Base-by-base conservation (phyloP, 1,140 invertebrate genomes). In the Chironomus striatipennis region DNA sequence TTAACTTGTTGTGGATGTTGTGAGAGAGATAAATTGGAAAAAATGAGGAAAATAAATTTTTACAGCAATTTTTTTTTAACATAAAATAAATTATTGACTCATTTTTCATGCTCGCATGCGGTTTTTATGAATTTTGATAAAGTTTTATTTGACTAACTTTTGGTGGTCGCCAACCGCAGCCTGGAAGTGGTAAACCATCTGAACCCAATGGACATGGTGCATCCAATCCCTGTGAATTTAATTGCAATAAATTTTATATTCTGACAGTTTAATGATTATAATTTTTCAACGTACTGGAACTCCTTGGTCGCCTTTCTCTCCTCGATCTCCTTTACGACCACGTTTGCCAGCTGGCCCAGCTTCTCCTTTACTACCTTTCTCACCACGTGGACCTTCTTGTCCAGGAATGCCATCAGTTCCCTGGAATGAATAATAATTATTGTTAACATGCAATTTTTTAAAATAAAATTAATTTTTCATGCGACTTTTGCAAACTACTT, bases 161-260 rank as follows among this genome's bases (percentile, higher is more conserved):
- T 77, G 89, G 89, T 78, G 93, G 90, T 86, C 93, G 88, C 94
- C 93, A 97, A 76, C 94, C 95, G 86, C 96, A 98, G 77, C 95
- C 96, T 34, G 94, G 92, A 78, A 98, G 83, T 75, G 96, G 96
- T 78, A 98, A 86, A 75, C 97, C 97, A 84, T 98, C 96, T 17
- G 90, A 87, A 73, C 96, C 97, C 73, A 97, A 85, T 74, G 97
- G 97, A 87, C 97, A 98, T 1, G 97, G 97, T 47, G 97, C 97
- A 84, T 99, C 97, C 76, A 98, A 84, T 75, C 97, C 97, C 15
- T 96, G 96, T 76, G 80, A 34, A 34, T 24, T 72, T 17, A 21
- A 72, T 20, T 34, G 24, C 24, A 34, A 34, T 34, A 34, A 34
- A 34, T 34, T 34, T 2, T 34, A 34, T 34, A 2, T 34, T 34